Conservation (phyloP, 2,113 vertebrate species). For the Ctenomys sociabilis region DNA sequence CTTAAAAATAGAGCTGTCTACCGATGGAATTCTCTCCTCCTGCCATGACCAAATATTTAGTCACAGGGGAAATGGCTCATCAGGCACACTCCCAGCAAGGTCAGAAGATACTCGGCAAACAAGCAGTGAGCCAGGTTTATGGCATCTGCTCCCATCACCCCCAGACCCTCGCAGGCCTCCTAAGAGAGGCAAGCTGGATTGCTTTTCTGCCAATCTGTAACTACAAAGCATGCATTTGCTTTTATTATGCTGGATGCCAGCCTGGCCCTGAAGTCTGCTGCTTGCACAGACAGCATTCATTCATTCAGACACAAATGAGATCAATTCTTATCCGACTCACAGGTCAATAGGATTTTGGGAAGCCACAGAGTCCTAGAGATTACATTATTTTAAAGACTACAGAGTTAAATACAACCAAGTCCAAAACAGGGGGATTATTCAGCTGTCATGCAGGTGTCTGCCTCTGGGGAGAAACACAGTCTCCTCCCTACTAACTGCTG, state of each 20-base stretch:
- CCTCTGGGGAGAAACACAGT: background rate
- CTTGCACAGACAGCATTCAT: conserved; percentile 63
- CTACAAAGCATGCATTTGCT: conserved; percentile 66
- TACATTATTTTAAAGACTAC: conserved; percentile 77
- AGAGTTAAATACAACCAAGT: conserved; percentile 65
- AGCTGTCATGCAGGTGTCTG: conserved; percentile 31
- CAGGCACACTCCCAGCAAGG: conserved; percentile 34
- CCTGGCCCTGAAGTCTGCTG: conserved; percentile 69
- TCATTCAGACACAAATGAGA: conserved; percentile 80
- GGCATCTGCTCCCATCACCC: background rate
- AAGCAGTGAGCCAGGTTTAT: background rate
- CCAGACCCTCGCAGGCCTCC: background rate
- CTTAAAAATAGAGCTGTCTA: conserved; percentile 56
- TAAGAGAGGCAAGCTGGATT: conserved; percentile 47
- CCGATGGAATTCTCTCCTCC: conserved; percentile 34
- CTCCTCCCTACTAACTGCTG: background rate
- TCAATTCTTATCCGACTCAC: conserved; percentile 76
- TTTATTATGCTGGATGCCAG: conserved; percentile 58
- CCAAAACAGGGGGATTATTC: conserved; percentile 62
- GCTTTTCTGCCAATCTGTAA: conserved; percentile 55
- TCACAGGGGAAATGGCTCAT: conserved; percentile 49
- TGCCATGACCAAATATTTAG: conserved; percentile 55
- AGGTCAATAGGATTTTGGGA: conserved; percentile 77
- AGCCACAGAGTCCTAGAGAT: conserved; percentile 51
- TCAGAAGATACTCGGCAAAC: conserved; percentile 33